Conservation (phyloP, 2,888 invertebrate species). For the Julus scandinavius region DNA sequence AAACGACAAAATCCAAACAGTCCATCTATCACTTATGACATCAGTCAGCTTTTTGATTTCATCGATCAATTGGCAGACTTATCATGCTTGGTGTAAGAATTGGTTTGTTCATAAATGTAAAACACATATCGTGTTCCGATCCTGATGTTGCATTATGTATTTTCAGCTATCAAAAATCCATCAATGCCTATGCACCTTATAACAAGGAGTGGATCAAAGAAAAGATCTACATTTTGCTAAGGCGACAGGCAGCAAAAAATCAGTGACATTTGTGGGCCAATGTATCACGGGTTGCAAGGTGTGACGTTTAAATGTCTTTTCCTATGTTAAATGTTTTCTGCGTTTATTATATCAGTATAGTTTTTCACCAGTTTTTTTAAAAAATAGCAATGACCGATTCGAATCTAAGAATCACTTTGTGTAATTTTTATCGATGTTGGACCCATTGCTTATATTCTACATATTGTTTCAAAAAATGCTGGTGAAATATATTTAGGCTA, state of each 20-base stretch:
- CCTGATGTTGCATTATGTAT: neutral
- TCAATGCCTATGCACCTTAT: slow-evolving; percentile 96
- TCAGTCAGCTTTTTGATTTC: slow-evolving; percentile 97
- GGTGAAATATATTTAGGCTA: neutral
- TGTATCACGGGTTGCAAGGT: neutral
- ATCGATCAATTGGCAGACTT: slow-evolving; percentile 95
- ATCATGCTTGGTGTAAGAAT: slow-evolving; percentile 87
- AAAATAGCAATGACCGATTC: neutral
- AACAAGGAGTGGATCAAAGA: slow-evolving; percentile 99
- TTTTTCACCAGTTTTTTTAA: slow-evolving; percentile 25
- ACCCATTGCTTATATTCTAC: neutral
- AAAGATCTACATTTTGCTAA: slow-evolving; percentile 91
- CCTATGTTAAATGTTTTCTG: neutral
- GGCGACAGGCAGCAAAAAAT: slow-evolving; percentile 84
- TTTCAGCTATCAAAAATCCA: slow-evolving; percentile 82
- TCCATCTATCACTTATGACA: slow-evolving; percentile 97
- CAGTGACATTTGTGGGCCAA: slow-evolving; percentile 41
- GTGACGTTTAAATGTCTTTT: neutral
- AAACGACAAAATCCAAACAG: slow-evolving; percentile 95
- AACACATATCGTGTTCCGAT: neutral
- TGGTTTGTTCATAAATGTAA: neutral
- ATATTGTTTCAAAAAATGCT: neutral
- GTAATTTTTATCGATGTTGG: neutral
- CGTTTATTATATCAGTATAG: neutral
- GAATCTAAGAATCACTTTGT: neutral